A percentile compares a stretch with the other conserved stretches of the same genome.
These are phyloP conservation scores for Chaenocephalus aceratus DNA, from an alignment of 2,113 vertebrate genomes.

Conservation along the genomic window DNA sequence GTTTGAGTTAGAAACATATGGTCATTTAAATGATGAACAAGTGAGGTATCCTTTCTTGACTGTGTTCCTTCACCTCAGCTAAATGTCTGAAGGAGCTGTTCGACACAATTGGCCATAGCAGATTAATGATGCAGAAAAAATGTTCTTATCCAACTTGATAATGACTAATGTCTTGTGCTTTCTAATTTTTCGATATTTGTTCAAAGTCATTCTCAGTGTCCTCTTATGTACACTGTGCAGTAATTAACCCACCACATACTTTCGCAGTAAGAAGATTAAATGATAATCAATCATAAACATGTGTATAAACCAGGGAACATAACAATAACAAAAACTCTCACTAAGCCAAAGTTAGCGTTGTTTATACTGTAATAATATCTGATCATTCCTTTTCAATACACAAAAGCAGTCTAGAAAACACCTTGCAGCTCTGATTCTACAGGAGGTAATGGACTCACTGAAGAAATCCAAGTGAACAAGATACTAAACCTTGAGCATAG, in stretches of 20 bases:
- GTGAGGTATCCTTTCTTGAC: neutral
- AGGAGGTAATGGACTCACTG: neutral
- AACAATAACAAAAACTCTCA: neutral
- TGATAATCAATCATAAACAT: neutral
- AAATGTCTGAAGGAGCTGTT: neutral
- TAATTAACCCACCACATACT: neutral
- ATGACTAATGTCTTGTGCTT: no score
- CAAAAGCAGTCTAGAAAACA: neutral
- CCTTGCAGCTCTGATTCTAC: neutral
- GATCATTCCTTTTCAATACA: constrained; percentile 3
- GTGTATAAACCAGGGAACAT: neutral
- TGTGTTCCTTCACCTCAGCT: neutral
- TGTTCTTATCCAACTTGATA: neutral
- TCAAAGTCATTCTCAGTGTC: no score
- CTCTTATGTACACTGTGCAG: neutral
- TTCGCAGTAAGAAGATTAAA: neutral
- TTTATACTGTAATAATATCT: neutral
- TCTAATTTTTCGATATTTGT: no score
- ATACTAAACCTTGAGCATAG: neutral
- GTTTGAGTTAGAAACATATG: neutral
- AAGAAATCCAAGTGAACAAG: constrained; percentile 20
- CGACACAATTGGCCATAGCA: neutral
- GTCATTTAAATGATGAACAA: neutral
- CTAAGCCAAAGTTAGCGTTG: neutral
- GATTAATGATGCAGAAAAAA: neutral